Percentiles rank a stretch among this genome's conserved stretches.
Conservation (phyloP, 2,113 vertebrate genomes). For the Pavo muticus region DNA sequence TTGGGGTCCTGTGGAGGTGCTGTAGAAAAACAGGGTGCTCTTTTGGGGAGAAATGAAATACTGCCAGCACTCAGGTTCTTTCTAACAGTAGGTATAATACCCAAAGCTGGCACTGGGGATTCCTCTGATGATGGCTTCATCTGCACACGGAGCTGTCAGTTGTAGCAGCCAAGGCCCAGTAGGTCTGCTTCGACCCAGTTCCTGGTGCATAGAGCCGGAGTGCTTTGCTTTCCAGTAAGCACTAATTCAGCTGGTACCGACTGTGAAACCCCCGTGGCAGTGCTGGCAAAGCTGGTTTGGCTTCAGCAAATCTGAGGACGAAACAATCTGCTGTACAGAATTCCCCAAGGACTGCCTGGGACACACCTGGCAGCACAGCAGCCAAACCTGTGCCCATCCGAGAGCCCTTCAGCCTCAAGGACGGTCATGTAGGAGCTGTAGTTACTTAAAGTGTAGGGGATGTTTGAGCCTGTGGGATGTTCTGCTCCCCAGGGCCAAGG, state of each 20-base stretch:
- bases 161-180: background rate
- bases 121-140: background rate
- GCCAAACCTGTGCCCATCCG: fast-evolving
- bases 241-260: background rate
- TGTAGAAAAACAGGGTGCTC: background rate
- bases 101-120: background rate
- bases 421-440: background rate
- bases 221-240: background rate
- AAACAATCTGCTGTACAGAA: background rate
- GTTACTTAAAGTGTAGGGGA: fast-evolving
- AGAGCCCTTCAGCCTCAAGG: background rate
- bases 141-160: background rate
- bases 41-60: background rate
- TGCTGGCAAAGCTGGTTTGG: background rate
- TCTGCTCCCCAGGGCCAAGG: background rate
- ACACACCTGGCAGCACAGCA: background rate
- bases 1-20: background rate
- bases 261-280: background rate
- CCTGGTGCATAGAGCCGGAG: background rate
- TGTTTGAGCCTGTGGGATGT: background rate
- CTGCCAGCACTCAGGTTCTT: background rate
- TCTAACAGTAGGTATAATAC: background rate
- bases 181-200: background rate
- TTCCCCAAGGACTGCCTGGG: background rate
- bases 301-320: background rate